A percentile compares a stretch with the other conserved stretches of the same genome.
Conservation (phyloP, 1,140 invertebrate genomes). For the Campoletis sonorensis region DNA sequence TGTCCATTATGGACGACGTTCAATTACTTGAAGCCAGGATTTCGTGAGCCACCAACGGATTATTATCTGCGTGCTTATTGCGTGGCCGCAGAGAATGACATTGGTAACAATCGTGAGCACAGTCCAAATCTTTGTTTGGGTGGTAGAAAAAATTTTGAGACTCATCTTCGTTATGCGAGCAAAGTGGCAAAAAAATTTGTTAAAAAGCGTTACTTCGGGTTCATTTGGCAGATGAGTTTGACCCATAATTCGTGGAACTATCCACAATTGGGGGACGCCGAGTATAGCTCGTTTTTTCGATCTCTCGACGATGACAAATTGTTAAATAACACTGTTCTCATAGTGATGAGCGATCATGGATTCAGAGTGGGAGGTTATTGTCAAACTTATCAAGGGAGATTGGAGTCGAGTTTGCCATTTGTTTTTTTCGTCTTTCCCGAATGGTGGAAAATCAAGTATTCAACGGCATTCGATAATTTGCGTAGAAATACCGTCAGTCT, state of each 20-base stretch:
- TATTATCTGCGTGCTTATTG: constrained; percentile 79
- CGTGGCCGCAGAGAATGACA: constrained; percentile 69
- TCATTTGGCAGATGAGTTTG: constrained; percentile 76
- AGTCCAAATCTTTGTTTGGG: constrained; percentile 79
- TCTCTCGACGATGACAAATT: constrained; percentile 59
- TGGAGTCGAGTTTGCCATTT: constrained; percentile 85
- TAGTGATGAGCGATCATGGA: constrained; percentile 86
- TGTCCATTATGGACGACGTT: constrained; percentile 78
- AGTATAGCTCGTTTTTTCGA: constrained; percentile 65
- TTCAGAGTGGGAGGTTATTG: constrained; percentile 82
- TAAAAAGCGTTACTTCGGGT: constrained; percentile 71
- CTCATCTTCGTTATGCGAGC: constrained; percentile 70
- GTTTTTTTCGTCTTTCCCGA: constrained; percentile 79
- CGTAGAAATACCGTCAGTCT: constrained; percentile 76
- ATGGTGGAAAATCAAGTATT: constrained; percentile 78
- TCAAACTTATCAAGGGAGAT: constrained; percentile 79
- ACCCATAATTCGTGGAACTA: constrained; percentile 77
- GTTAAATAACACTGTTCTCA: constrained; percentile 77
- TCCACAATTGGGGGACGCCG: constrained; percentile 71
- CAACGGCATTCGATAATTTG: constrained; percentile 76
- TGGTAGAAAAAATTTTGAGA: constrained; percentile 71
- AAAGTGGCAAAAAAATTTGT: constrained; percentile 77
- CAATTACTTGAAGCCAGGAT: constrained; percentile 79
- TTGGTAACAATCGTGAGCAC: constrained; percentile 73
- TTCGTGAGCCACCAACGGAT: constrained; percentile 77